Evolutionary conservation across 2,888 invertebrate genomes (phyloP), one percentile per base, ranked within the genome.

Genomic region (Acanthoscelides obtectus): DNA sequence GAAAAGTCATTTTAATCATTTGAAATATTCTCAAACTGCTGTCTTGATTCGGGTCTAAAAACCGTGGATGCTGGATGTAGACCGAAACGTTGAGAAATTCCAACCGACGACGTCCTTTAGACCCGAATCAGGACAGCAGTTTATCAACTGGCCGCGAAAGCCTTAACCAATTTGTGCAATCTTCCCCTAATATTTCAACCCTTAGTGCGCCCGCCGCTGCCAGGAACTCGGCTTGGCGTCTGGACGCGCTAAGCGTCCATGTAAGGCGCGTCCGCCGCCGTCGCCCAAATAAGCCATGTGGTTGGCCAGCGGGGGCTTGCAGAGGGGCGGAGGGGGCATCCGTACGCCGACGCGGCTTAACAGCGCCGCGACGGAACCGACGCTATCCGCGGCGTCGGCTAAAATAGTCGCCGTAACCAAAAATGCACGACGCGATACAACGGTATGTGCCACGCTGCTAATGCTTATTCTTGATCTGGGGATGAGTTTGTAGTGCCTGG

Each of bases 211-310:
- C 45, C 45, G 45, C 45, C 45, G 12, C 45, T 45, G 45, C 45
- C 12, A 12, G 5, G 8, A 6, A 12, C 17, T 45, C 45, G 45
- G 45, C 45, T 6, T 12, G 12, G 45, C 45, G 45, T 12, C 45
- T 12, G 5, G 8, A 17, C 45, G 45, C 45, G 6, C 45, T 45
- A 45, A 45, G 45, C 83, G 80, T 81, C 85, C 85, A 84, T 85
- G 84, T 84, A 85, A 84, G 85, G 85, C 76, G 80, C 80, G 85
- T 82, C 78, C 79, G 77, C 79, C 75, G 80, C 80, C 82, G 83
- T 84, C 84, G 81, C 81, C 85, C 84, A 84, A 85, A 85, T 84
- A 85, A 84, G 84, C 82, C 82, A 83, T 70, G 72, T 79, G 76
- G 75, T 75, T 73, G 73, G 69, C 77, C 78, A 80, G n/a, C n/a